phyloP scores from a whole-genome alignment of 2,797 vertebrate genomes.

The Jordanella pulchra region DNA sequence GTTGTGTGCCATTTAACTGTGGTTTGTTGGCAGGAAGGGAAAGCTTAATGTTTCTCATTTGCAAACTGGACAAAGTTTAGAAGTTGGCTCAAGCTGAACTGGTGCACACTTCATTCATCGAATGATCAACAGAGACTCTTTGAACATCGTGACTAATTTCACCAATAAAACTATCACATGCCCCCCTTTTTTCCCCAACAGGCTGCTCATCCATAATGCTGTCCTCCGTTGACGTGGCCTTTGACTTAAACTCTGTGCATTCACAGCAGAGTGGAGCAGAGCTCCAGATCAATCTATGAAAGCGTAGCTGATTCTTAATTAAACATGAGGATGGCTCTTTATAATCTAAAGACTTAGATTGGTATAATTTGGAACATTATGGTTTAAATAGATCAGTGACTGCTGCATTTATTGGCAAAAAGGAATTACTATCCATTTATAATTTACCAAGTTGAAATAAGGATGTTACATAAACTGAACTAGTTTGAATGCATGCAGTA shows the following conservation, averaged over 20 bases:
- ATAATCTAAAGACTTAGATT: conserved; percentile 68
- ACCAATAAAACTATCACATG: conserved; percentile 78
- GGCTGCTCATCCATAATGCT: conserved; percentile 76
- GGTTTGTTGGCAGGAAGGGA: conserved; percentile 62
- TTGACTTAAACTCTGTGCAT: conserved; percentile 69
- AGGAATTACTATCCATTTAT: conserved; percentile 34
- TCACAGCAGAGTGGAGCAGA: conserved; percentile 70
- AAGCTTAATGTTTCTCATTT: conserved; percentile 69
- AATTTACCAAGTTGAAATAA: conserved; percentile 18
- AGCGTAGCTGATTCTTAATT: conserved; percentile 60
- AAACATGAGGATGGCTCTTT: conserved; percentile 51
- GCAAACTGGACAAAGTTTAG: conserved; percentile 66
- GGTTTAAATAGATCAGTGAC: conserved; percentile 52
- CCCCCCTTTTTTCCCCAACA: conserved; percentile 60
- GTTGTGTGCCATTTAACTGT: conserved; percentile 52
- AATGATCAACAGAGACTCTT: conserved; percentile 70
- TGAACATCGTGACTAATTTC: conserved; percentile 78
- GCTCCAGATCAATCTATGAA: conserved; percentile 72
- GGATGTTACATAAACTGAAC: background rate
- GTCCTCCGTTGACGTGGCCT: conserved; percentile 64
- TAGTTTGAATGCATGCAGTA: background rate
- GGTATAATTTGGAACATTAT: conserved; percentile 61
- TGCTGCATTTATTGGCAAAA: conserved; percentile 46
- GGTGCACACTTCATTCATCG: conserved; percentile 72
- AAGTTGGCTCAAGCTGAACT: conserved; percentile 57